Conservation (phyloP, 2,888 invertebrate species). For the Cantharis flavilabris region DNA sequence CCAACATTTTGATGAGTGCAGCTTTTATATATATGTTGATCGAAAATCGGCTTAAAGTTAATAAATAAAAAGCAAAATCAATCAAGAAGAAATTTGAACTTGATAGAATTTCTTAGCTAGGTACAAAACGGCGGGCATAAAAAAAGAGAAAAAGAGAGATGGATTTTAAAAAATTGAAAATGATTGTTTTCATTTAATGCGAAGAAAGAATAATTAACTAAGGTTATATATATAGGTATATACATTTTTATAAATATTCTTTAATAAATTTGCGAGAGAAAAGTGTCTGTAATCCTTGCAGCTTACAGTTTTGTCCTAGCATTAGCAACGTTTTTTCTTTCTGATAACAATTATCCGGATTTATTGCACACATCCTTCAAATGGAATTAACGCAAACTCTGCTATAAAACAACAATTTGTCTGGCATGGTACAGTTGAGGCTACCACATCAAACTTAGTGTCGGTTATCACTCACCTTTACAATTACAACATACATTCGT, state of each 20-base stretch:
- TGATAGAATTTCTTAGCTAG: no score
- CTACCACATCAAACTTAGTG: constrained; percentile 38
- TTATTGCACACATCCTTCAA: constrained; percentile 53
- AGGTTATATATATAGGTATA: background rate
- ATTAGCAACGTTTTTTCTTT: constrained; percentile 43
- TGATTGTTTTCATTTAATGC: no score
- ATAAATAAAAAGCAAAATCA: no score
- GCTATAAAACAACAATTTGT: constrained; percentile 53
- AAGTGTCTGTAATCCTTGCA: constrained; percentile 20
- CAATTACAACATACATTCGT: constrained; percentile 32
- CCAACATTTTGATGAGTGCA: no score
- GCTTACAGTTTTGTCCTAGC: constrained; percentile 25
- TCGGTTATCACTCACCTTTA: constrained; percentile 43
- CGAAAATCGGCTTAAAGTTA: no score
- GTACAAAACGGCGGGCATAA: no score
- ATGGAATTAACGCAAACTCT: constrained; percentile 51
- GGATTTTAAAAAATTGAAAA: no score
- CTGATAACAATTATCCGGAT: constrained; percentile 53
- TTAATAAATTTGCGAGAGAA: constrained; percentile 18
- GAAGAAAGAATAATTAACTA: background rate
- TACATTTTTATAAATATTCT: background rate
- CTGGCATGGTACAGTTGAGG: constrained; percentile 37
- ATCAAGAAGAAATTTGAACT: no score
- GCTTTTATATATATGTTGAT: no score
- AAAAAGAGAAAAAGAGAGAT: no score